phyloP scores from a whole-genome alignment of 2,113 vertebrate genomes.

The Tragelaphus buxtoni region DNA sequence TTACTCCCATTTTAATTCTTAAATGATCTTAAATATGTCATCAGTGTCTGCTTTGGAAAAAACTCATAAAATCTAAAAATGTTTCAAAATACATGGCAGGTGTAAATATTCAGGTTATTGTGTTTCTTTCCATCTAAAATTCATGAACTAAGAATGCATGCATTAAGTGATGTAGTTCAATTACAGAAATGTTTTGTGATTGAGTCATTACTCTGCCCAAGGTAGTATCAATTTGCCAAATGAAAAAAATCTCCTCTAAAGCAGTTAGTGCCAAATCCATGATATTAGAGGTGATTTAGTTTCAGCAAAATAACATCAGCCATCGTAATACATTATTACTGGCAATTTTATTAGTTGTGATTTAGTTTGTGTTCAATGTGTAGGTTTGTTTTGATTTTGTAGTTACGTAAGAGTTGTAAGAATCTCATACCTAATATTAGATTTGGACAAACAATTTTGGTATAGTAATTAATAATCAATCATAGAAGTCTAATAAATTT shows the following conservation, averaged over 20 bases:
- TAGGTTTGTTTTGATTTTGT: conserved; percentile 18
- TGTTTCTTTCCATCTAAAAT: background rate
- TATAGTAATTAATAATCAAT: background rate
- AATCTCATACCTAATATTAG: background rate
- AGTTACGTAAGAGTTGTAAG: background rate
- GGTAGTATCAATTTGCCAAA: background rate
- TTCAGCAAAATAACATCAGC: background rate
- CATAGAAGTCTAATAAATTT: background rate
- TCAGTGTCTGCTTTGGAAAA: background rate
- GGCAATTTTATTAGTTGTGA: background rate
- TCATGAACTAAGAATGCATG: background rate
- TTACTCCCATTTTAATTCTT: background rate
- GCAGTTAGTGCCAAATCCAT: background rate
- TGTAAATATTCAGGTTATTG: background rate
- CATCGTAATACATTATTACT: background rate
- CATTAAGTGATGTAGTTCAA: background rate
- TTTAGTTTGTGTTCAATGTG: conserved; percentile 10
- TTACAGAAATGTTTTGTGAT: background rate
- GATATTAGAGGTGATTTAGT: background rate
- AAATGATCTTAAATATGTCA: background rate
- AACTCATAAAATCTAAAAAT: background rate
- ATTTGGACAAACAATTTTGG: background rate
- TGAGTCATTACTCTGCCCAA: background rate
- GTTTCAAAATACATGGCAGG: background rate
- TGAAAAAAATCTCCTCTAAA: conserved; percentile 13